Evolutionary conservation across 2,888 invertebrate species (phyloP).

Genomic region (Autographa pulchrina): DNA sequence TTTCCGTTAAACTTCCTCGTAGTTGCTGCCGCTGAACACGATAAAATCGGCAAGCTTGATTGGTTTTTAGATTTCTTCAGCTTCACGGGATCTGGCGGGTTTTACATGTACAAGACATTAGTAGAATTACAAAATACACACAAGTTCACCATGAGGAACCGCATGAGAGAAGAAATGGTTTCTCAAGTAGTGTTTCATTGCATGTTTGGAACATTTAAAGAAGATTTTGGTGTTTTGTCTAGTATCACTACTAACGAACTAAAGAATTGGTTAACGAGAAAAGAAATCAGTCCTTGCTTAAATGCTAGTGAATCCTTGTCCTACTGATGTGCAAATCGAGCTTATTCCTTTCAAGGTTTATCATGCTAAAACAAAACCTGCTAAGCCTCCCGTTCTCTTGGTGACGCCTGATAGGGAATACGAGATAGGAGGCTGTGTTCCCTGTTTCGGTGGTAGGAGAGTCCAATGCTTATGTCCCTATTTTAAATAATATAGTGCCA

Average conservation of each 20-base stretch:
- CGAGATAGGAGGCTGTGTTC: not conserved
- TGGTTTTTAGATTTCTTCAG: not conserved
- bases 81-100: not conserved
- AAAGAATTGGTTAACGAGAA: not conserved
- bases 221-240: not conserved
- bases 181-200: not conserved
- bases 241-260: not conserved
- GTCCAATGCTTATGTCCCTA: not conserved
- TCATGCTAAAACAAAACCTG: not conserved
- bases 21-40: not conserved
- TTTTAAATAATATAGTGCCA: not conserved
- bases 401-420: not conserved
- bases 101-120: not conserved
- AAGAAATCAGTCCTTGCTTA: not conserved
- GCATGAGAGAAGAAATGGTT: not conserved
- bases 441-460: not conserved
- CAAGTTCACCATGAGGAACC: not conserved
- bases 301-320: not conserved
- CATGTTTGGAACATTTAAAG: not conserved
- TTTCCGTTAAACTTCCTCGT: not conserved
- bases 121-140: not conserved
- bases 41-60: not conserved
- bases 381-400: not conserved
- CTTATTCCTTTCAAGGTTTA: not conserved
- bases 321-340: not conserved